Conservation (phyloP, 2,888 invertebrate genomes). For the Lepidonotus clava region DNA sequence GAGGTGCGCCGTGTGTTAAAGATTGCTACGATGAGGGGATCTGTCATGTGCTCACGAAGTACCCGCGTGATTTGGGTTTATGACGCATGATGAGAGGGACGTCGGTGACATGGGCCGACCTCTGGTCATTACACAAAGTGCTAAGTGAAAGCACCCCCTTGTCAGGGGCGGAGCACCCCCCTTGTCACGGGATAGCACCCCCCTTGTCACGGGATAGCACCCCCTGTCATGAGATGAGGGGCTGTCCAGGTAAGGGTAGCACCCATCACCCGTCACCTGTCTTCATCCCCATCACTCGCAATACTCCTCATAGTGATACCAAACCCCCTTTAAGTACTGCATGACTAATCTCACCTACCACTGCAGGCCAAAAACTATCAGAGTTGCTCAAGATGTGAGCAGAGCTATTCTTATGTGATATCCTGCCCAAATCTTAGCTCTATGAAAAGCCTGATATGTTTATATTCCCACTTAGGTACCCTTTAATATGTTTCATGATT, state of each 20-base stretch:
- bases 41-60: constrained; percentile 3
- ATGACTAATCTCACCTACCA: constrained; percentile 14
- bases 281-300: background rate
- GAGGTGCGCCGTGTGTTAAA: background rate
- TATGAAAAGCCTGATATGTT: too few species aligned
- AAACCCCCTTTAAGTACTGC: too few species aligned
- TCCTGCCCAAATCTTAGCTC: too few species aligned
- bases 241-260: background rate
- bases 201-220: background rate
- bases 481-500: too few species aligned
- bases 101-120: background rate
- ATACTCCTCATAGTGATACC: too few species aligned
- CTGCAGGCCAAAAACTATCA: too few species aligned
- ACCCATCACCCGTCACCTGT: background rate
- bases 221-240: background rate
- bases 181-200: too few species aligned
- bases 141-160: background rate
- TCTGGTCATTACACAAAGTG: background rate
- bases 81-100: background rate
- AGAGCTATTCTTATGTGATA: too few species aligned
- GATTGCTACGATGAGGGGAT: too few species aligned
- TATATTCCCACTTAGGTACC: too few species aligned
- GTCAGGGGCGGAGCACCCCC: too few species aligned
- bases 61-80: background rate
- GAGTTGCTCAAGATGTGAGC: too few species aligned